Evolutionary conservation across 1,140 invertebrate species (phyloP), one percentile per base, ranked within the genome.

Genomic region (Carposina sasakii): DNA sequence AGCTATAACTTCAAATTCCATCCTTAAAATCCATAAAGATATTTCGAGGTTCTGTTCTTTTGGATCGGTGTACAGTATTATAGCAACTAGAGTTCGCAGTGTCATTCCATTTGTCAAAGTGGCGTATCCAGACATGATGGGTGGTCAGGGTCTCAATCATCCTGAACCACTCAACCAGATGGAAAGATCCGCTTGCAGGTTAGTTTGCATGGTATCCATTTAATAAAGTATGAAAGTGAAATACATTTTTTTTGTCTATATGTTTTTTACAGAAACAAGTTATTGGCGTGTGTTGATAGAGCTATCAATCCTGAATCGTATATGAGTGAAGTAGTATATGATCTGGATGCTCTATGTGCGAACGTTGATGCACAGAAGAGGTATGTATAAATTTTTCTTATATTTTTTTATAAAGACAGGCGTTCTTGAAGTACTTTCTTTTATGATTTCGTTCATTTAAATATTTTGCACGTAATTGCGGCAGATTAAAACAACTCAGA

Each of bases 71-170:
- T 83, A 83, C 47, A 67, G 62, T 24, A 83, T 63, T 3, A 72
- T 83, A 54, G 65, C 79, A 2, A 88, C 86, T 34, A 81, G 81
- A 54, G 88, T 91, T 1, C 87, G 76, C 44, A 90, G 89, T 58
- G 86, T 93, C 3, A 87, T 90, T 34, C 87, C 88, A 8, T 93
- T 93, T 74, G 89, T 91, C 0, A 93, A 94, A 79, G 88, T 93
- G 2, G 90, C 92, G 1, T 93, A 92, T 75, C 92, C 93, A 20
- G 92, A 94, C 62, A 76, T 93, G 68, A 76, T 86, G 17, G 89
- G 89, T 16, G 88, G 88, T 1, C 79, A 88, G 15, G 81, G 86
- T 16, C 64, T 76, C 0, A 83, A 76, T 21, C 74, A 85, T 16
- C 78, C 87, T 0, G 90, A 92, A 61, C 88, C 88, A 12, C 64